These are phyloP conservation scores for Patagioenas fasciata DNA, from an alignment of 2,113 vertebrate species.

Conservation along the genomic window DNA sequence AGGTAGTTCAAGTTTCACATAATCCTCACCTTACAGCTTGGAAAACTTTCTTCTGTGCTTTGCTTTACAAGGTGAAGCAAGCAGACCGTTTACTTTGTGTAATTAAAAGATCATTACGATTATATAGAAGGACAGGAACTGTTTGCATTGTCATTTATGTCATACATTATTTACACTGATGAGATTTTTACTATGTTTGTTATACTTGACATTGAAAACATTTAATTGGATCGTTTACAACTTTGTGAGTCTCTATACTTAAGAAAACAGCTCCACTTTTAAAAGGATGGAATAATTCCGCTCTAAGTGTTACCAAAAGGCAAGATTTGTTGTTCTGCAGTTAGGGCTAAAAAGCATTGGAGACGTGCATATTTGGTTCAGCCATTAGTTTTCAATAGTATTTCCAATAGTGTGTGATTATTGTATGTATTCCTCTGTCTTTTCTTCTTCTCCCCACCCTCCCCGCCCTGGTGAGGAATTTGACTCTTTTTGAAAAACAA, in stretches of 20 bases:
- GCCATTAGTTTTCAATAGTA: background rate
- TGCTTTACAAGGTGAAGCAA: background rate
- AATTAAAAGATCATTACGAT: conserved; percentile 56
- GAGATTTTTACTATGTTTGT: background rate
- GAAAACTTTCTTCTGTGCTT: background rate
- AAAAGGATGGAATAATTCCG: background rate
- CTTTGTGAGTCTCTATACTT: background rate
- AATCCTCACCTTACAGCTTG: background rate
- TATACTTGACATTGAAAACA: conserved; percentile 24
- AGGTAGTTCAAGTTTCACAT: background rate
- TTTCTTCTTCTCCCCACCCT: background rate
- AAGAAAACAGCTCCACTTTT: background rate
- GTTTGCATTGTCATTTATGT: conserved; percentile 11
- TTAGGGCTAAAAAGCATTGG: background rate
- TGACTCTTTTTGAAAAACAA: background rate
- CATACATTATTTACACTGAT: background rate
- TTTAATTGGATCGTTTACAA: background rate
- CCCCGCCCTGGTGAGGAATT: background rate
- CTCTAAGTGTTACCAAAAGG: background rate
- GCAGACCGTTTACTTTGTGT: conserved; percentile 12
- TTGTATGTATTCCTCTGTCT: background rate
- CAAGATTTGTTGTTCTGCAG: background rate
- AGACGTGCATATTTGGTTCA: background rate
- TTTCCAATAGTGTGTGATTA: background rate
- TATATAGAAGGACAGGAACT: background rate